These are phyloP conservation scores for Crotophaga sulcirostris DNA, from an alignment of 2,113 vertebrate genomes.

Conservation along the genomic window DNA sequence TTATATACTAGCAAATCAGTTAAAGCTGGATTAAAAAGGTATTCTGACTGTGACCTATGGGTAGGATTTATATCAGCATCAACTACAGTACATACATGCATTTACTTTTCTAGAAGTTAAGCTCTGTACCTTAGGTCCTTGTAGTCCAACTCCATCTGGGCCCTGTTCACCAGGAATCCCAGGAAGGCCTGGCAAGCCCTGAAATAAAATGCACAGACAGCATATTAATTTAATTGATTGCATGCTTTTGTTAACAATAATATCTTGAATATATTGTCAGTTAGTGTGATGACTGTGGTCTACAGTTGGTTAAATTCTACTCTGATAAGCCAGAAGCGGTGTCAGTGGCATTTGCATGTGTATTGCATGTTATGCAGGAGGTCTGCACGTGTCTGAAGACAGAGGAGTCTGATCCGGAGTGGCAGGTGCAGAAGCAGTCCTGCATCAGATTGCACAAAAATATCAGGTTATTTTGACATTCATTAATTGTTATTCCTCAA, in stretches of 20 bases:
- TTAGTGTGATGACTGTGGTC: not conserved
- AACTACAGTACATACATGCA: not conserved
- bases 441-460: not conserved
- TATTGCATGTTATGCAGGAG: not conserved
- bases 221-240: not conserved
- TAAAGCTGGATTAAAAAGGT: not conserved
- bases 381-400: not conserved
- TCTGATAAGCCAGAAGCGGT: not conserved
- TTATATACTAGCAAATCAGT: not conserved
- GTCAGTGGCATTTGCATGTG: not conserved
- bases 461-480: not conserved
- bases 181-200: slow-evolving; percentile 85
- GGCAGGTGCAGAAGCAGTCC: not conserved
- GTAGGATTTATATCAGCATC: not conserved
- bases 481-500: not conserved
- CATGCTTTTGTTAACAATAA: not conserved
- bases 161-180: slow-evolving; percentile 84
- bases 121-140: slow-evolving; percentile 85
- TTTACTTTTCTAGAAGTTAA: not conserved
- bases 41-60: not conserved
- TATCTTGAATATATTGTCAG: not conserved
- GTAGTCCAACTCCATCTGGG: slow-evolving; percentile 83
- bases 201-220: not conserved
- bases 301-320: not conserved
- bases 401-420: not conserved